These are phyloP conservation scores for Astyanax mexicanus DNA, from an alignment of 2,797 vertebrate species.

Conservation along the genomic window DNA sequence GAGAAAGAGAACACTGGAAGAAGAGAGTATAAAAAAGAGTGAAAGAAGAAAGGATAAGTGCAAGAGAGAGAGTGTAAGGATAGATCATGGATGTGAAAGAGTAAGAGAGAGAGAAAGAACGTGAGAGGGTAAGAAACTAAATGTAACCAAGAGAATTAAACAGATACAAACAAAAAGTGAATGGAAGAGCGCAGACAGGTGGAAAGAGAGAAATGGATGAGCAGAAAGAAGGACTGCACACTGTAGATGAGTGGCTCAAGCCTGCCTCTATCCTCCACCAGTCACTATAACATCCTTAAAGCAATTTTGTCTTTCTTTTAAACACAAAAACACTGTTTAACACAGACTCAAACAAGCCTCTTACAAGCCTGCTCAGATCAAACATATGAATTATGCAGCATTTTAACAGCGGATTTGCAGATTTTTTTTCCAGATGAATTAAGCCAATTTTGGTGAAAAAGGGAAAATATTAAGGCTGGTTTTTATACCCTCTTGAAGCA, in stretches of 20 bases:
- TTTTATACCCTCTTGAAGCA: too few relatives aligned
- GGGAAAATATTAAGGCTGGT: too few relatives aligned
- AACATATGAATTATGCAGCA: not conserved
- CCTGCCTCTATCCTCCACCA: constrained; percentile 12
- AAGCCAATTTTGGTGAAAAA: too few relatives aligned
- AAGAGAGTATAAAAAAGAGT: too few relatives aligned
- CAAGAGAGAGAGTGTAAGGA: too few relatives aligned
- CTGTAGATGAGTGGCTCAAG: not conserved
- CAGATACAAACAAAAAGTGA: not conserved
- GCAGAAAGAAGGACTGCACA: not conserved
- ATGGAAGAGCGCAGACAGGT: not conserved
- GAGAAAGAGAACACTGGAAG: too few relatives aligned
- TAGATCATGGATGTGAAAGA: too few relatives aligned
- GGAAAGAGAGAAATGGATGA: not conserved
- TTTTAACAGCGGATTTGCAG: not conserved
- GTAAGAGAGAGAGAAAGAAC: too few relatives aligned
- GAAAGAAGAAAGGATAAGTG: too few relatives aligned
- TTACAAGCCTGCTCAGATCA: not conserved
- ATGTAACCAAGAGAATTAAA: too few relatives aligned
- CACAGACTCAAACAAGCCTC: not conserved
- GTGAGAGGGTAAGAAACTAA: too few relatives aligned
- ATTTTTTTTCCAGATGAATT: not conserved
- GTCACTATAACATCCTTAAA: not conserved
- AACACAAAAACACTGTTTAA: not conserved
- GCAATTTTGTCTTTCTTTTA: not conserved